Conservation (phyloP, 1,140 invertebrate genomes). For the Catajapyx aquilonaris region DNA sequence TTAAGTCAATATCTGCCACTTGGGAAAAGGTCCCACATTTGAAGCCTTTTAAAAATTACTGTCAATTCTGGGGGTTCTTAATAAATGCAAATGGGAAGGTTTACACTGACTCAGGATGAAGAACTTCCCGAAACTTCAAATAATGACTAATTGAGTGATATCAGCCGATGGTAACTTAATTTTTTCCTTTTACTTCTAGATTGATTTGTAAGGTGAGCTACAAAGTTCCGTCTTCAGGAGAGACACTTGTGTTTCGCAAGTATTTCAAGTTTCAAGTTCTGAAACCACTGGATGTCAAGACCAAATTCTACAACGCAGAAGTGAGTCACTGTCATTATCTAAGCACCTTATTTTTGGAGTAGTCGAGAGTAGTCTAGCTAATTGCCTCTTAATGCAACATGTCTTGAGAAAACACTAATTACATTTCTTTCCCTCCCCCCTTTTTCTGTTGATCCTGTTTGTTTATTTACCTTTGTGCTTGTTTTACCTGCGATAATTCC, state of each 20-base stretch:
- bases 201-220: conserved; percentile 92
- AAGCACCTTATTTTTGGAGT: no score
- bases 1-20: no score
- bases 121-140: not conserved
- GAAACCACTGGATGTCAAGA: conserved; percentile 94
- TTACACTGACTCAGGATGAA: not conserved
- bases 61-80: not conserved
- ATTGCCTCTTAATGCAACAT: no score
- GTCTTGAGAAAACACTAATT: no score
- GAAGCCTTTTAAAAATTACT: not conserved
- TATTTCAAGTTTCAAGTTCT: conserved; percentile 98
- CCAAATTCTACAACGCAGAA: conserved; percentile 94
- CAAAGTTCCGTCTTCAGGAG: conserved; percentile 38
- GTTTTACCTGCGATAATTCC: no score
- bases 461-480: not conserved
- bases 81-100: not conserved
- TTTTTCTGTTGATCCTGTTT: no score
- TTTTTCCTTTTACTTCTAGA: conserved; percentile 29
- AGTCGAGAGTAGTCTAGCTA: no score
- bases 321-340: conserved; percentile 24
- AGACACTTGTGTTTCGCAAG: conserved; percentile 62
- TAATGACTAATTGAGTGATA: not conserved
- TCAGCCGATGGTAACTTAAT: conserved; percentile 2
- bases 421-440: no score
- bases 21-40: no score